Evolutionary conservation across 2,113 vertebrate genomes (phyloP), one percentile per base, ranked within the genome.

Genomic region (Ursus arctos): DNA sequence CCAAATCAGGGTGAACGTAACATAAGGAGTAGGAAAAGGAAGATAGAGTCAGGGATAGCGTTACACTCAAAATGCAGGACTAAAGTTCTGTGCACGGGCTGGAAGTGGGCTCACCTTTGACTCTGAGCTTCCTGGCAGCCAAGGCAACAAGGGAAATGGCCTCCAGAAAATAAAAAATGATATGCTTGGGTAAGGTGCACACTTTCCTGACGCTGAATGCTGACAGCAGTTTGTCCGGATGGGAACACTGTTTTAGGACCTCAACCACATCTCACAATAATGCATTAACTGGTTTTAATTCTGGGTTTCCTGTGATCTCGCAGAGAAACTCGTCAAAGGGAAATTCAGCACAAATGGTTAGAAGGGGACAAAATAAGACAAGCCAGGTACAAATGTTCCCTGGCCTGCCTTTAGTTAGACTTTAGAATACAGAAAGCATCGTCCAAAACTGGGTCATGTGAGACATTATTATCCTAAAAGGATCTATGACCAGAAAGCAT

Each of bases 111-210:
- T 69, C 67, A 49, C 18, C 15, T 81, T 86, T 93, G 81, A n/a
- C 83, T 94, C 31, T 88, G 96, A 96, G 87, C 63, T 96, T 92
- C 97, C 95, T 92, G 57, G 51, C 59, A 92, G 83, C 87, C 95
- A 96, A 72, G 67, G 91, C 87, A 92, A 90, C 84, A 53, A 94
- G 31, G 86, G 26, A 92, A 87, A 94, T 6, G 3, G 1, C 82
- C 90, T 87, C 72, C n/a, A 89, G 40, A 93, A 97, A 84, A 89
- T n/a, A 36, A 31, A 65, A 88, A 79, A 33, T 26, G n/a, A 63
- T 12, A 49, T 92, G 26, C 47, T 79, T 43, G 81, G 19, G 24
- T 61, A 22, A 84, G 28, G 24, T 15, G 21, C 69, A 51, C 7
- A 40, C 57, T 36, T 57, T 36, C 40, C 72, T 49, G 16, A 22